A percentile compares a stretch with the other conserved stretches of the same genome.
These are phyloP conservation scores for Myripristis murdjan DNA, from an alignment of 2,797 vertebrate genomes.

Conservation along the genomic window DNA sequence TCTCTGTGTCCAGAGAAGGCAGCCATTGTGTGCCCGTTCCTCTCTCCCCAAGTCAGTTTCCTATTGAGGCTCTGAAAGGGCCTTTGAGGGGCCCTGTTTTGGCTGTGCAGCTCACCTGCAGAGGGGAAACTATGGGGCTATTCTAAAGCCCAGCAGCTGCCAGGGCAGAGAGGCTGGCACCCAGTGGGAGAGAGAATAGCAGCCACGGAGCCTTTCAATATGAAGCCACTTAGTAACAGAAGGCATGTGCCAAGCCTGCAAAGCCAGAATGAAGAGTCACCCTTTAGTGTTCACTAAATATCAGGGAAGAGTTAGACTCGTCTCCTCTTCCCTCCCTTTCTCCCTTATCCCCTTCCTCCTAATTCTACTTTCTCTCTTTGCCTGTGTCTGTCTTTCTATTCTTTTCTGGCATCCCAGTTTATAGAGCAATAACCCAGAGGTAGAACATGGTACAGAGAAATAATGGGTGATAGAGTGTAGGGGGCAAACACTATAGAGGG, in stretches of 20 bases:
- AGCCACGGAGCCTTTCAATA: conserved; percentile 87
- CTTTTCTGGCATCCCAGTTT: conserved; percentile 24
- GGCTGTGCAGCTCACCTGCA: conserved; percentile 91
- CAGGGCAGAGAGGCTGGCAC: conserved; percentile 91
- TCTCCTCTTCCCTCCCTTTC: conserved; percentile 41
- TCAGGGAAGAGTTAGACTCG: conserved; percentile 74
- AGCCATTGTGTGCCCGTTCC: conserved; percentile 86
- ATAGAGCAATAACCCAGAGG: conserved; percentile 42
- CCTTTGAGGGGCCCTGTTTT: conserved; percentile 91
- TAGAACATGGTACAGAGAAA: conserved; percentile 17
- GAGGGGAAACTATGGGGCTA: conserved; percentile 88
- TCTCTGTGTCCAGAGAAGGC: conserved; percentile 88
- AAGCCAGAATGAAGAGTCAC: conserved; percentile 88
- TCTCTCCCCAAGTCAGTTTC: conserved; percentile 89
- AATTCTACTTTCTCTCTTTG: conserved; percentile 39
- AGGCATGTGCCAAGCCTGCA: conserved; percentile 92
- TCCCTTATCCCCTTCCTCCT: conserved; percentile 17
- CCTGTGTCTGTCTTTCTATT: conserved; percentile 20
- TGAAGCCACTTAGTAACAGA: conserved; percentile 92
- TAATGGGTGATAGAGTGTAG: neutral
- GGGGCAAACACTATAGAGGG: neutral
- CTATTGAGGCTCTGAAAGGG: conserved; percentile 89
- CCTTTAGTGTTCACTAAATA: conserved; percentile 86
- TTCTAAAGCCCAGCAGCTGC: conserved; percentile 91
- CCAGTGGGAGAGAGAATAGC: conserved; percentile 88